Evolutionary conservation across 2,113 vertebrate species (phyloP), one percentile per base, ranked within the genome.

Genomic region (Loxodonta africana): DNA sequence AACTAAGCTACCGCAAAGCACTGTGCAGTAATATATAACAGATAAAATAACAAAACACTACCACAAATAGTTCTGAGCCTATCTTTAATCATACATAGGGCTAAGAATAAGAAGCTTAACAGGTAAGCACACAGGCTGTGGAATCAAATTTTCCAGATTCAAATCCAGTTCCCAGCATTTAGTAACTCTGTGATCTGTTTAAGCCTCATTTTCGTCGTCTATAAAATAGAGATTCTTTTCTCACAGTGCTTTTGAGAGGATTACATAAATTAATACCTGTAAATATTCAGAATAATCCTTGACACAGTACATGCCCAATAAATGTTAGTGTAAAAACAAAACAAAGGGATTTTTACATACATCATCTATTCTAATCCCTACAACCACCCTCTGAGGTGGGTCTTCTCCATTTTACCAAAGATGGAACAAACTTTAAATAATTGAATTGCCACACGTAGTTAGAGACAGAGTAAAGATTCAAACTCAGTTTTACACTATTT

Each of bases 1-100:
- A 84, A 85, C 6, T 77, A 82, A 6, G 20, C 85, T 74, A 95
- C 33, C 86, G 67, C 83, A 85, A 92, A 96, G 41, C 30, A 65
- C 80, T 48, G 3, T 60, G 15, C 20, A 87, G 33, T 25, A 67
- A 84, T 48, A 92, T 73, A 71, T n/a, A 28, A 67, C 37, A 37
- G 37, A 1, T 53, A 67, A 48, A 48, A 1, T 53, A 67, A 86
- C 25, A 94, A 94, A 90, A 48, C 33, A 76, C 46, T 51, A 23
- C 21, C 15, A 46, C 51, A 77, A 63, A 88, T 7, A 86, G 33
- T 62, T 82, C 33, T 76, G 33, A 81, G 37, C 18, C 65, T 76
- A 62, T 63, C 37, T 18, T 90, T 60, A 82, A 83, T 26, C 48
- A 51, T 33, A 37, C 51, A 69, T 9, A 25, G 33, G 28, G 37